Evolutionary conservation across 2,888 invertebrate genomes (phyloP).

Genomic region (Tenthredo amoena): DNA sequence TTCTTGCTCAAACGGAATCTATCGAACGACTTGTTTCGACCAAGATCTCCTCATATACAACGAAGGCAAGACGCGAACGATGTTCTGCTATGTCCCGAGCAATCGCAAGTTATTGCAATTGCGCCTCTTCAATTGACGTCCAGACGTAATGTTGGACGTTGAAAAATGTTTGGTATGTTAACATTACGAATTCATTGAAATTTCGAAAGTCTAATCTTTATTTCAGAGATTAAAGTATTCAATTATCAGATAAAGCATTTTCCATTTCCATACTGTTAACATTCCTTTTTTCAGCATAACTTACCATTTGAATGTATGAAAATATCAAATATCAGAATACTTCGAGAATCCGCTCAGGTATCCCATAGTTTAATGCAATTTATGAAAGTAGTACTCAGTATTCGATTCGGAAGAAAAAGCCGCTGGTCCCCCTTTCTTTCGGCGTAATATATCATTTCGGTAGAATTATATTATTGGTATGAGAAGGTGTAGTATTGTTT

Average conservation of each 20-base stretch:
- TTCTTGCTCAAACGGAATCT: neutral
- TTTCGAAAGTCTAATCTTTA: neutral
- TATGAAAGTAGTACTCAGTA: slow-evolving; percentile 21
- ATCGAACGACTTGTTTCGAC: neutral
- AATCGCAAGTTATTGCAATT: neutral
- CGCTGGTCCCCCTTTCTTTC: neutral
- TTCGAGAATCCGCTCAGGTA: neutral
- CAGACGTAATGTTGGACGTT: neutral
- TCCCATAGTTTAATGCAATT: neutral
- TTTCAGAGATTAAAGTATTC: neutral
- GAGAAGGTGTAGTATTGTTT: slow-evolving; percentile 16
- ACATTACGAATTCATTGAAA: neutral
- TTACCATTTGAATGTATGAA: neutral
- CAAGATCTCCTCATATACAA: neutral
- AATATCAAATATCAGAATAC: neutral
- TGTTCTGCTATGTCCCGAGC: neutral
- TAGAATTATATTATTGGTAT: slow-evolving; percentile 17
- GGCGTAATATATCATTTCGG: slow-evolving; percentile 15
- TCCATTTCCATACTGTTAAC: neutral
- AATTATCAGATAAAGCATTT: neutral
- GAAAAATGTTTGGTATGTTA: neutral
- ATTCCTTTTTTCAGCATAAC: neutral
- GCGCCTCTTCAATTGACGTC: neutral
- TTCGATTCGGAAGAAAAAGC: slow-evolving; percentile 8
- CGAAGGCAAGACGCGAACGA: neutral